phyloP scores from a whole-genome alignment of 2,888 invertebrate species.

The Apantesis nais region DNA sequence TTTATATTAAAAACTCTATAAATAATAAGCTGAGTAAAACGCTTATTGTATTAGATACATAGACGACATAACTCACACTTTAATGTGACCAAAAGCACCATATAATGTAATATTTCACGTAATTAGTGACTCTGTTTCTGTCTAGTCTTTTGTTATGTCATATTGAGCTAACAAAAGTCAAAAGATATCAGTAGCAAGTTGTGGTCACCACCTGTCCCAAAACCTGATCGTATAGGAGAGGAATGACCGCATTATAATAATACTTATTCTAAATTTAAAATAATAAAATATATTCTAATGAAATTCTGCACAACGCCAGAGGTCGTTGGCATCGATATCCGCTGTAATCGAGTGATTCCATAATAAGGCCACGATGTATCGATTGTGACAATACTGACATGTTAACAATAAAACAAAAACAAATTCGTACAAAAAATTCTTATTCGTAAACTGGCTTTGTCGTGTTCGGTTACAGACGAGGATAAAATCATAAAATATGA shows the following conservation, averaged over 20 bases:
- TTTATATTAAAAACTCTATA: too few species aligned
- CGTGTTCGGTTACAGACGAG: conserved; percentile 31
- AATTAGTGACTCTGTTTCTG: background rate
- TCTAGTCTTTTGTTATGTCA: background rate
- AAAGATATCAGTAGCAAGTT: background rate
- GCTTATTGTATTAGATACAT: too few species aligned
- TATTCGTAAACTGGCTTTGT: conserved; percentile 2
- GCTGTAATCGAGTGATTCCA: conserved; percentile 44
- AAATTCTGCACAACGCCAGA: conserved; percentile 41
- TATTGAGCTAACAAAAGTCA: background rate
- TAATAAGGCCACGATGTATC: conserved; percentile 34
- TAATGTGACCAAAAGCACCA: too few species aligned
- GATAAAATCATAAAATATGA: conserved; percentile 9
- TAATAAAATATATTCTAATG: conserved; percentile 42
- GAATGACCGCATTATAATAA: conserved; percentile 35
- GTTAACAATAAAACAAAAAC: conserved; percentile 38
- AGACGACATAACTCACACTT: too few species aligned
- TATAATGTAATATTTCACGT: too few species aligned
- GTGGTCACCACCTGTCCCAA: background rate
- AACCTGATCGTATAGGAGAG: conserved; percentile 11
- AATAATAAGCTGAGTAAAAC: too few species aligned
- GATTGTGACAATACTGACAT: conserved; percentile 41
- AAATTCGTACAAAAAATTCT: conserved; percentile 28
- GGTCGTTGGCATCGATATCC: conserved; percentile 45
- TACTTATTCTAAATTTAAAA: conserved; percentile 36